These are phyloP conservation scores for Chydorus sphaericus DNA, from an alignment of 2,888 invertebrate genomes.

Conservation along the genomic window DNA sequence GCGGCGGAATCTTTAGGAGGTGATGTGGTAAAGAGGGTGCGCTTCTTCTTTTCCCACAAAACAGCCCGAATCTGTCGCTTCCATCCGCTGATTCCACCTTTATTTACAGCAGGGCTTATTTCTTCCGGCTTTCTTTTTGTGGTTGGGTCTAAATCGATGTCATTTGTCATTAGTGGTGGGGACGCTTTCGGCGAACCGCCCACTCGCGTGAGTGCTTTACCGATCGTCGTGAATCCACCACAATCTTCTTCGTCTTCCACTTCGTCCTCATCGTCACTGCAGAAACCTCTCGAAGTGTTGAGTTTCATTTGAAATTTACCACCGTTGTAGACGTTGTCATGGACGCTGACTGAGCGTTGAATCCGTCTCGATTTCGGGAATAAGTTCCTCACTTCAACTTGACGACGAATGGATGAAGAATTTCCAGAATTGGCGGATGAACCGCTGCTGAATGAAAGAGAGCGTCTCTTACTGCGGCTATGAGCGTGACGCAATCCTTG, in stretches of 20 bases:
- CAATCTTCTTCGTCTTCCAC: slow-evolving; percentile 7
- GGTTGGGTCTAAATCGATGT: too few species aligned
- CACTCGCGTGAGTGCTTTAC: slow-evolving; percentile 2
- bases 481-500: slow-evolving; percentile 19
- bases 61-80: background rate
- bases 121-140: background rate
- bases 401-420: too few species aligned
- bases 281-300: background rate
- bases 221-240: background rate
- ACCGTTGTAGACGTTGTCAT: slow-evolving; percentile 6
- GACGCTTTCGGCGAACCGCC: background rate
- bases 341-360: slow-evolving; percentile 12
- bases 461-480: slow-evolving; percentile 26
- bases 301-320: background rate
- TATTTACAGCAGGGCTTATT: background rate
- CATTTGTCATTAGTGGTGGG: too few species aligned
- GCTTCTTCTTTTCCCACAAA: background rate
- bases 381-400: too few species aligned
- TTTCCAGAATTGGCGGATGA: slow-evolving; percentile 42
- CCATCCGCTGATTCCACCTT: background rate
- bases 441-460: slow-evolving; percentile 80
- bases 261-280: background rate
- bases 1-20: too few species aligned
- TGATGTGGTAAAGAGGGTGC: too few species aligned
- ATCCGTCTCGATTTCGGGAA: too few species aligned